Evolutionary conservation across 1,140 invertebrate species (phyloP).

Genomic region (Drosophila neocordata): DNA sequence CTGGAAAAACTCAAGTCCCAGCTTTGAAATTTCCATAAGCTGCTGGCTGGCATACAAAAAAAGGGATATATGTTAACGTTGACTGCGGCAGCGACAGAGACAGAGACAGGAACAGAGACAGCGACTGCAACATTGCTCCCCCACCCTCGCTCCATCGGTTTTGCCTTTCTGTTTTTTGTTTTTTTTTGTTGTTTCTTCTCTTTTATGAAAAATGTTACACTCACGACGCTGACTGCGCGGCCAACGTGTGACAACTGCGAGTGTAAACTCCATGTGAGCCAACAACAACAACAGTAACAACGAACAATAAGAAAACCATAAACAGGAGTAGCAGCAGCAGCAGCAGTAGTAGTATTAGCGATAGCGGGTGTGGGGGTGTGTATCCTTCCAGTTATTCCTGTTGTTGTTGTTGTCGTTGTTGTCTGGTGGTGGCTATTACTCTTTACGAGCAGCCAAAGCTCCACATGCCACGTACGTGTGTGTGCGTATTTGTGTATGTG

Average conservation of each 20-base stretch:
- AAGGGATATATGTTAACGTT: conserved; percentile 71
- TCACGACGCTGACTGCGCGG: conserved; percentile 63
- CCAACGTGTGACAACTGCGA: conserved; percentile 77
- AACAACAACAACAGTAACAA: conserved; percentile 40
- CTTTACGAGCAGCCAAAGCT: conserved; percentile 66
- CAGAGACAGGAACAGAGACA: conserved; percentile 19
- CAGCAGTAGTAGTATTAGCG: too few species aligned
- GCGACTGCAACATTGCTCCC: conserved; percentile 13
- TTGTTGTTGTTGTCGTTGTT: conserved; percentile 48
- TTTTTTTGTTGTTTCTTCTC: conserved; percentile 43
- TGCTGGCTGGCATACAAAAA: conserved; percentile 47
- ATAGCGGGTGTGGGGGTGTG: conserved; percentile 30
- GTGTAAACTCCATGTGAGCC: conserved; percentile 65
- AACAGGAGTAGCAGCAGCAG: background rate
- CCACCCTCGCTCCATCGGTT: background rate
- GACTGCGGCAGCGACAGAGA: conserved; percentile 7
- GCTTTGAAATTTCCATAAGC: conserved; percentile 74
- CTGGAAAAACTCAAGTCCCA: conserved; percentile 75
- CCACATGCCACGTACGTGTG: conserved; percentile 64
- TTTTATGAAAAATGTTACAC: conserved; percentile 78
- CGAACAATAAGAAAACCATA: conserved; percentile 11
- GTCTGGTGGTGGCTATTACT: conserved; percentile 73
- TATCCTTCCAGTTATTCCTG: conserved; percentile 22
- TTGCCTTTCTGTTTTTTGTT: background rate
- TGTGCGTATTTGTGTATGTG: conserved; percentile 44